Evolutionary conservation across 2,888 invertebrate genomes (phyloP), one percentile per base, ranked within the genome.

Genomic region (Malacosoma neustria): DNA sequence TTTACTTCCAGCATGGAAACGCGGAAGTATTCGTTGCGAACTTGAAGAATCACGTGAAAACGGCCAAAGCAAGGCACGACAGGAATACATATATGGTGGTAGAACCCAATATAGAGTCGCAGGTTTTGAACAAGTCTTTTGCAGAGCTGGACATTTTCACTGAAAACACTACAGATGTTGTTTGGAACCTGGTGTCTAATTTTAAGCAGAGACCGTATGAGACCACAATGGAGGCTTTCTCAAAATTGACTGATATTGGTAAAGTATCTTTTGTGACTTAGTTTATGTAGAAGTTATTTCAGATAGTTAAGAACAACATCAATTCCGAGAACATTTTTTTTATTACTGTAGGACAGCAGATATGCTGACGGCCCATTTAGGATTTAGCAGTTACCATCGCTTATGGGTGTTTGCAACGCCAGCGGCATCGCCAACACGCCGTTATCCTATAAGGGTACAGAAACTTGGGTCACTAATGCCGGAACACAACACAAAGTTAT

Each of bases 1-100:
- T 97, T 62, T 92, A 94, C 63, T 97, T 97, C 75, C 95, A 95
- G 66, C 91, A 93, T 50, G 95, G 94, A 0, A 95, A 96, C 53
- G 94, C 95, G 1, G 93, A 94, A 54, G 89, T 90, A 38, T 91
- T 97, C 56, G 87, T 90, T 31, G 87, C 75, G 30, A 86, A 86
- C 41, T 79, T 90, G 42, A 91, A 89, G 72, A 89, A 90, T 51
- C 87, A 89, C 41, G 72, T 91, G 3, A 89, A 88, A 63, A 89
- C 90, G 1, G 85, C 87, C 2, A 92, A 93, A 47, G 91, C 93
- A 0, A 88, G 90, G 41, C 88, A 91, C 41, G 94, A 95, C 49
- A 90, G 89, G 35, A 81, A 82, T 38, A 79, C 81, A 0, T 84
- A 75, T 33, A 60, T 95, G 11, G 90, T 97, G 1, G 84, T 92